phyloP scores from a whole-genome alignment of 2,888 invertebrate genomes.

The Eupsilia transversa region DNA sequence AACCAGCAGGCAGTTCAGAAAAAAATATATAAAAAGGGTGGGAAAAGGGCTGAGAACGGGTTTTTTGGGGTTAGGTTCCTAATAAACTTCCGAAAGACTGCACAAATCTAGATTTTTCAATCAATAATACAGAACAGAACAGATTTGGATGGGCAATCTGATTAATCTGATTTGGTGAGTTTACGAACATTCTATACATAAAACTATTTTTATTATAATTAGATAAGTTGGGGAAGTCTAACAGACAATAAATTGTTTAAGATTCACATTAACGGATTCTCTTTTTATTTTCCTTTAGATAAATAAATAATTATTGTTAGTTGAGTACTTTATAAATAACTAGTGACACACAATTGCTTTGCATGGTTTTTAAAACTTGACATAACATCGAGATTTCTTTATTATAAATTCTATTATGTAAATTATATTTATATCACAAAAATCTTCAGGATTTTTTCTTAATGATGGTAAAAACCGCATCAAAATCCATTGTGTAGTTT shows the following conservation, averaged over 20 bases:
- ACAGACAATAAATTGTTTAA: neutral
- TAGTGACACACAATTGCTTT: neutral
- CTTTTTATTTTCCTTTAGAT: neutral
- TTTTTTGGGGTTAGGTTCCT: too few species aligned
- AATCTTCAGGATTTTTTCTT: neutral
- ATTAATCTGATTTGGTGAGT: too few species aligned
- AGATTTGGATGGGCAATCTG: too few species aligned
- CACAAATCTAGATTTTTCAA: too few species aligned
- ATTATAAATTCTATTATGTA: neutral
- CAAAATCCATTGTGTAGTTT: neutral
- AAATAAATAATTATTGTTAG: neutral
- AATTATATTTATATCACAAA: neutral
- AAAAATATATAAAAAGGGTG: too few species aligned
- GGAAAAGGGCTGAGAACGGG: too few species aligned
- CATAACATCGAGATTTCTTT: neutral
- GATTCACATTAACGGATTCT: neutral
- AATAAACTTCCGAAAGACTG: too few species aligned
- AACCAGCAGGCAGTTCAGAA: too few species aligned
- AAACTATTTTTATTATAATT: neutral
- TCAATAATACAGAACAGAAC: too few species aligned
- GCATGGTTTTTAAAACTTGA: neutral
- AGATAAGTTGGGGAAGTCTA: conserved; percentile 2
- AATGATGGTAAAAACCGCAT: neutral
- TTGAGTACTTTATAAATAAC: neutral
- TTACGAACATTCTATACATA: too few species aligned